Base-by-base conservation (phyloP, 2,888 invertebrate genomes). In the Ceramica pisi region DNA sequence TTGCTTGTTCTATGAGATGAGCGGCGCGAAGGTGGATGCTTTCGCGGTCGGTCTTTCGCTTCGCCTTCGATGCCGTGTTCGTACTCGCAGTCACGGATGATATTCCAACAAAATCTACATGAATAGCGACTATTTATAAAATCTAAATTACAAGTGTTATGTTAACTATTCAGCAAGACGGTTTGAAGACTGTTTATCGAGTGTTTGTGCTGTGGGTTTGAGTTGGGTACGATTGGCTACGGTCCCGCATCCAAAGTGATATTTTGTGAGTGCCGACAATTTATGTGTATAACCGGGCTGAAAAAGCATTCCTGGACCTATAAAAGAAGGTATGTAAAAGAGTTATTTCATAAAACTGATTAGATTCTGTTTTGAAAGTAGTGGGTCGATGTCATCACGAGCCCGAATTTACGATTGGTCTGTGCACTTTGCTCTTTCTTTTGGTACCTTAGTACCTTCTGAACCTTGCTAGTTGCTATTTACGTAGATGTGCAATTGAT, bases 41-140 rank as follows among this genome's bases (percentile, higher is more conserved):
- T 88, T 93, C 90, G 91, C 91, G 91, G 84, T 90, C 90, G 93
- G 91, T 93, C 93, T 94, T 94, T 92, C 88, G 94, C 94, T 93
- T 94, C 90, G 93, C 90, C 91, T 90, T 91, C 92, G 93, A 92
- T 91, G 94, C 94, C 94, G 94, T 92, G 94, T 90, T 92, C 94
- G 95, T 95, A 94, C 94, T 95, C 92, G 93, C 87, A 93, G 90
- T 92, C 93, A 92, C 94, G 91, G 92, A 93, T 94, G 93, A 92
- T 93, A 92, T 88, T 91, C 86, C 83, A 90, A 88, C 84, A 88
- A 90, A 90, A 90, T 91, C 78, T 92, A 90, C 90, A 92, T 93
- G 92, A 94, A 91, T 90, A 91, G 90, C 89, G 91, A 91, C 90
- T 91, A 90, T 90, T 90, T 90, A 84, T 90, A 87, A 90, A 85